These are phyloP conservation scores for Ctenomys sociabilis DNA, from an alignment of 2,113 vertebrate genomes.

Conservation along the genomic window DNA sequence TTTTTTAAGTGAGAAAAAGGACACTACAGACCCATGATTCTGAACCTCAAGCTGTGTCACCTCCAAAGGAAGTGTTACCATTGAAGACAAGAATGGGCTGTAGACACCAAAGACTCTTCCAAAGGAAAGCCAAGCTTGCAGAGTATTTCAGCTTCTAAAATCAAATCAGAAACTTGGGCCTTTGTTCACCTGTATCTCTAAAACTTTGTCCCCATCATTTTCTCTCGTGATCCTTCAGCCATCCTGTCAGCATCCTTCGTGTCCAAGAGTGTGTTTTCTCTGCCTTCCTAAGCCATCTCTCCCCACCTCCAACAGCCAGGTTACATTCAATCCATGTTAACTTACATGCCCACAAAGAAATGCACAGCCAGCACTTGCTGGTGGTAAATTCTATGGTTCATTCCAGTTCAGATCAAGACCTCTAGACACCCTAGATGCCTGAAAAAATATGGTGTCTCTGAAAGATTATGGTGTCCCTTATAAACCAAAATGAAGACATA, in stretches of 20 bases:
- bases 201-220: conserved; percentile 1
- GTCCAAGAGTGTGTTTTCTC: background rate
- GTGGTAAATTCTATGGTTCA: conserved; percentile 26
- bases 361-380: background rate
- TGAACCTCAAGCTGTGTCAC: conserved; percentile 18
- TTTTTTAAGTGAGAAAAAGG: conserved; percentile 17
- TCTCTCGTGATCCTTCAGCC: background rate
- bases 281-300: conserved; percentile 25
- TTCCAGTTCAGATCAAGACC: conserved; percentile 37
- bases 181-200: background rate
- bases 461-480: background rate
- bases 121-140: conserved; percentile 58
- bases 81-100: conserved; percentile 32
- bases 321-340: background rate
- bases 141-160: conserved; percentile 28
- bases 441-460: background rate
- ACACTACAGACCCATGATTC: conserved; percentile 19
- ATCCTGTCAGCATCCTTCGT: background rate
- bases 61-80: conserved; percentile 42
- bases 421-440: background rate
- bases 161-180: background rate
- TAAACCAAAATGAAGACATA: conserved; percentile 29
- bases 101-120: conserved; percentile 34
- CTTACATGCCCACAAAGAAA: conserved; percentile 3
- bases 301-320: background rate